Percentiles rank a stretch among this genome's conserved stretches.
phyloP scores from a whole-genome alignment of 2,113 vertebrate genomes.

The Dipodomys ordii region DNA sequence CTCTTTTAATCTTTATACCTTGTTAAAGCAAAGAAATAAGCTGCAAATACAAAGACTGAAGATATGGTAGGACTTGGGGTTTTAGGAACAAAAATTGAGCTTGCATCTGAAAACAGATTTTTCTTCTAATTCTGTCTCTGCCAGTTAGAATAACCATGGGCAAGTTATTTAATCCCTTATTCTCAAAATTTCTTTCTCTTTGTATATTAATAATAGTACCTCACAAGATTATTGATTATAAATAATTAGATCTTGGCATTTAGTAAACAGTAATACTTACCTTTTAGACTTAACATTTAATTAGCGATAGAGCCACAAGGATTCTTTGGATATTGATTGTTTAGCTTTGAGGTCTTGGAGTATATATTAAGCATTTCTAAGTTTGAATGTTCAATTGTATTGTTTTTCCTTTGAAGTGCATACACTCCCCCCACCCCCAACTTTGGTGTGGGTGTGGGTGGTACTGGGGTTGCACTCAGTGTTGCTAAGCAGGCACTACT shows the following conservation, averaged over 20 bases:
- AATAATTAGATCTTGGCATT: neutral
- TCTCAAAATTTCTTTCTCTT: neutral
- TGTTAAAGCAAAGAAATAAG: conserved; percentile 34
- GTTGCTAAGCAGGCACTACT: no score
- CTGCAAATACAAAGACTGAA: neutral
- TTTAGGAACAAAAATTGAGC: neutral
- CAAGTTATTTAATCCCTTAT: neutral
- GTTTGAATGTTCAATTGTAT: neutral
- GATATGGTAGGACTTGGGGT: neutral
- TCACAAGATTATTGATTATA: neutral
- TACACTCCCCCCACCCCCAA: neutral
- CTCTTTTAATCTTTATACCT: neutral
- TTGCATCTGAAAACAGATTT: neutral
- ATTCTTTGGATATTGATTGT: neutral
- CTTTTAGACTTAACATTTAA: neutral
- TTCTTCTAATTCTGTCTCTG: neutral
- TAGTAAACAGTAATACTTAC: neutral
- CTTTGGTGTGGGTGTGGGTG: no score
- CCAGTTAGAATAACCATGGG: neutral
- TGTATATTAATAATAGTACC: neutral
- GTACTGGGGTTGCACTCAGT: no score
- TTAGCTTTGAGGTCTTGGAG: neutral
- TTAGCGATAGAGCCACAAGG: neutral
- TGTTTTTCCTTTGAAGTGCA: neutral
- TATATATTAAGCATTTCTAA: conserved; percentile 28